Base-by-base conservation (phyloP, 1,140 invertebrate genomes). In the Eupristina koningsbergeri region DNA sequence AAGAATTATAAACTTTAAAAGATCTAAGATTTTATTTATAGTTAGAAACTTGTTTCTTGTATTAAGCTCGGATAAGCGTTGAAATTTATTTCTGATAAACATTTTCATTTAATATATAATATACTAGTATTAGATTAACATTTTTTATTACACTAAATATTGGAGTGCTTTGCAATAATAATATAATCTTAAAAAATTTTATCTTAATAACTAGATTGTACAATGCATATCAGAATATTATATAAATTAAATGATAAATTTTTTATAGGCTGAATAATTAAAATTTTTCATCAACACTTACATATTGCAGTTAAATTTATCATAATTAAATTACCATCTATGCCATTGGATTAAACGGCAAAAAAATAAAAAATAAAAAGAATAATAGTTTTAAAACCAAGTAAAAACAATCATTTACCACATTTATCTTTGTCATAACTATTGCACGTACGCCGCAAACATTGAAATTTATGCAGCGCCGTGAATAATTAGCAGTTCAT, bases 401-500 rank as follows among this genome's bases (percentile, higher is more conserved):
- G 53, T 5, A 6, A 9, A 58, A 58, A 58, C 53, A 26, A 26
- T 13, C 22, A 58, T 58, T 58, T 58, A 0, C 3, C 53, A 58
- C 53, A 31, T 64, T 34, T 64, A 15, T 34, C 0, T 64, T 34
- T 64, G 3, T 64, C 61, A 64, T 15, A 31, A 31, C 3, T 64
- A 64, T 34, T 64, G 17, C 29, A 11, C 34, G 13, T 13, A 58
- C 9, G 3, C 7, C 31, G n/a, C n/a, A n/a, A n/a, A 19, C 6
- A 29, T 64, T 34, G 2, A 64, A 31, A 31, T 31, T 64, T 64
- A 34, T 31, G 29, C 29, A 31, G 3, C 29, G 3, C 8, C 8
- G 61, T 64, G 61, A 64, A 64, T 64, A 19, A 64, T 64, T 64
- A 64, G 29, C 29, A 15, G 29, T 64, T 34, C 61, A 64, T 64